These are phyloP conservation scores for Glossophaga mutica DNA, from an alignment of 2,797 vertebrate species.

Conservation along the genomic window DNA sequence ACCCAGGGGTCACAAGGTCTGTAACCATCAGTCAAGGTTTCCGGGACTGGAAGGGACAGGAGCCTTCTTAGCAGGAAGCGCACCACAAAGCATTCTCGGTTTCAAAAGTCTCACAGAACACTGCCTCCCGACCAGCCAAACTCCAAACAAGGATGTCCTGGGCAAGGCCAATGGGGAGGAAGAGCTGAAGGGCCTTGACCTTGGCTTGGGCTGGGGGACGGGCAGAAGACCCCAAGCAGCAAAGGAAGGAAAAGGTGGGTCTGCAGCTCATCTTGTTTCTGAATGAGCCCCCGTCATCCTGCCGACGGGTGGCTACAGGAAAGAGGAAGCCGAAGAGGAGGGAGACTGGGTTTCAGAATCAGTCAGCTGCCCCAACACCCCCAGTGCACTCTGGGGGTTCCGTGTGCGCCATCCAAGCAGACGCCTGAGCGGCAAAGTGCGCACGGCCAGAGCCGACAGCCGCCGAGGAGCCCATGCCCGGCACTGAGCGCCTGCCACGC, in stretches of 20 bases:
- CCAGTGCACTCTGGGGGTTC: background rate
- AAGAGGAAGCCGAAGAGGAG: constrained; percentile 18
- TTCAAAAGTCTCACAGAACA: background rate
- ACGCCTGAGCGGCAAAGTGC: background rate
- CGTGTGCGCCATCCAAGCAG: background rate
- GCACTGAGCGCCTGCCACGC: rapidly evolving
- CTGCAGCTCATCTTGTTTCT: background rate
- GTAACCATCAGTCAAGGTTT: background rate
- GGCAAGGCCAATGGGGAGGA: background rate
- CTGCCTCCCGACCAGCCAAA: background rate
- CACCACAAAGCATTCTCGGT: background rate
- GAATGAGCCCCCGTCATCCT: background rate
- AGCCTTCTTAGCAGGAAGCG: constrained; percentile 4
- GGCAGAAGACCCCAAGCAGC: background rate
- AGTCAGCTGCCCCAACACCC: background rate
- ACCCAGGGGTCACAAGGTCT: constrained; percentile 4
- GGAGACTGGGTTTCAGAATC: background rate
- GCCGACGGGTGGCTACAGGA: background rate
- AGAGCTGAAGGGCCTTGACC: background rate
- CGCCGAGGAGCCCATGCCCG: rapidly evolving
- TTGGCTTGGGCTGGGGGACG: background rate
- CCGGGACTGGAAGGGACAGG: background rate
- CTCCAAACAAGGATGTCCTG: constrained; percentile 52
- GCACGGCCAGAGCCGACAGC: background rate
- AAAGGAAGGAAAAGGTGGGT: constrained; percentile 61